Evolutionary conservation across 2,888 invertebrate genomes (phyloP), one percentile per base, ranked within the genome.

Genomic region (Drosophila demipolita): DNA sequence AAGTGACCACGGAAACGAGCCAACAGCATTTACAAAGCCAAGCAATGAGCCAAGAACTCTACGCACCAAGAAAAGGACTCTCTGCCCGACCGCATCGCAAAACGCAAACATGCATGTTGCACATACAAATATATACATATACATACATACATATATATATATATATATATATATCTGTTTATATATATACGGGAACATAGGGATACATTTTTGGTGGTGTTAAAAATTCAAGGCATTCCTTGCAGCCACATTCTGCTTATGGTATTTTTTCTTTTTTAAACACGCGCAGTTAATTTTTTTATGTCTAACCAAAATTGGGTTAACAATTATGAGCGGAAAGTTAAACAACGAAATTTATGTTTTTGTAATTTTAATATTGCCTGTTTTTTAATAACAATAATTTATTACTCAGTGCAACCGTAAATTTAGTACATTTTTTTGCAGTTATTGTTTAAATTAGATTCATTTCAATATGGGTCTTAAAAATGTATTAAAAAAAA

Each of bases 1-100:
- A 67, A 90, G 67, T 90, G 79, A 82, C 89, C 89, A 72, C 86
- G 81, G 29, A 73, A 74, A 78, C 73, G 74, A 80, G 69, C 66
- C 63, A 60, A 52, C 69, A 57, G 75, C 68, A 81, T 78, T 78
- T 81, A 54, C 52, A 23, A 15, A 60, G 67, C 68, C 66, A 59
- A 55, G 12, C 73, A 79, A 53, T 70, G 69, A 63, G 58, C 63
- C 63, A 36, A 36, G 29, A 26, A 26, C 59, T 35, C 54, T 17
- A 38, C 33, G 32, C 55, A 33, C 54, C 17, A 20, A 26, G 32
- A 20, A 54, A 66, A 53, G 52, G 58, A 66, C 53, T 61, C 61
- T 54, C 54, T 29, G 58, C 32, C 53, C 54, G 58, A 66, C 66
- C 75, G 57, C 63, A 76, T 45, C 67, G 59, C 62, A 57, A 62